Percentiles rank a stretch among this genome's conserved stretches.
phyloP scores from a whole-genome alignment of 2,797 vertebrate genomes.

The Hephaestus fuliginosus region DNA sequence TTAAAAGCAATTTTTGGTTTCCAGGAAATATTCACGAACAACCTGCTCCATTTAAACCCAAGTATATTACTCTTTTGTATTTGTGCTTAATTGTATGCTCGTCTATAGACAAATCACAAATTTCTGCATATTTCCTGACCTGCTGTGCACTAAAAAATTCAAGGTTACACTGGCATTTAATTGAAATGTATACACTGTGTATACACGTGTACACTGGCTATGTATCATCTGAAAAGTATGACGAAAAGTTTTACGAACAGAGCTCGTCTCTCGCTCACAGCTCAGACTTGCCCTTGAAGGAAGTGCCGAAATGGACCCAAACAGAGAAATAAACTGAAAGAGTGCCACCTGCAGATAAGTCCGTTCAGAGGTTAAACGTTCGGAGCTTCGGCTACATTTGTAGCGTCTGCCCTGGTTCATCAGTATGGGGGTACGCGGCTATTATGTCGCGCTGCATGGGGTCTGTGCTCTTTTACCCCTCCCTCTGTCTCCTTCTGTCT shows the following conservation, averaged over 20 bases:
- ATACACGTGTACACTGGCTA: neutral
- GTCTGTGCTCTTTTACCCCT: constrained; percentile 56
- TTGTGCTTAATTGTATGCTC: neutral
- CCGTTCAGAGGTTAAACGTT: constrained; percentile 61
- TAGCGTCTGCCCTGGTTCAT: constrained; percentile 40
- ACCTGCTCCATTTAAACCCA: neutral
- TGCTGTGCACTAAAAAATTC: constrained; percentile 1
- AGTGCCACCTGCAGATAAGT: constrained; percentile 30
- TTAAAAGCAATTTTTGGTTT: neutral
- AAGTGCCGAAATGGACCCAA: constrained; percentile 33
- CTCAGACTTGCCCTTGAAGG: constrained; percentile 30
- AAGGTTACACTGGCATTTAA: neutral
- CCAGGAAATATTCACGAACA: neutral
- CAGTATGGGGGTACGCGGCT: constrained; percentile 14
- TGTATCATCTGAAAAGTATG: neutral
- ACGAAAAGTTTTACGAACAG: neutral
- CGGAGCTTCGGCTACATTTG: constrained; percentile 32
- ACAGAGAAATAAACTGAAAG: constrained; percentile 29
- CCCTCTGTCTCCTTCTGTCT: constrained; percentile 44
- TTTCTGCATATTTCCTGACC: neutral
- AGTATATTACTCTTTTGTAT: neutral
- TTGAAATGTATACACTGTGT: neutral
- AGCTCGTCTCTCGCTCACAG: neutral
- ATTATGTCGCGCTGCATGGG: constrained; percentile 62
- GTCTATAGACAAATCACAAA: neutral